Percentiles rank a stretch among this genome's conserved stretches.
Conservation (phyloP, 2,888 invertebrate genomes). For the Magallana nippona region DNA sequence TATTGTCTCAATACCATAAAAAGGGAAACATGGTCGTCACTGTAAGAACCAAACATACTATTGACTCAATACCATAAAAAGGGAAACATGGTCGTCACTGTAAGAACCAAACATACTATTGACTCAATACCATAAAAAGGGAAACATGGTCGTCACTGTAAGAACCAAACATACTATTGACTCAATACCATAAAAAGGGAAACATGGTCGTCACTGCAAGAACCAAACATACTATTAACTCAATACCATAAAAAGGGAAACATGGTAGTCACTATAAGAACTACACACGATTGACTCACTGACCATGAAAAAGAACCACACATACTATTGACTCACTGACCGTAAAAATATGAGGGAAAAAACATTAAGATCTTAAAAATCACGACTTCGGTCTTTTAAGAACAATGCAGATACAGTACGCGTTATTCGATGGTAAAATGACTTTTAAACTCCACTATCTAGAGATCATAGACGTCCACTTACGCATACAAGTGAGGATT, state of each 20-base stretch:
- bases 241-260: no score
- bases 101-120: background rate
- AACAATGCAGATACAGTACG: no score
- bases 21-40: background rate
- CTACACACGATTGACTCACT: no score
- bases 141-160: no score
- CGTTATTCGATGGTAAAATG: no score
- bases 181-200: background rate
- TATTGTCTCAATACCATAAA: background rate
- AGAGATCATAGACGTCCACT: background rate
- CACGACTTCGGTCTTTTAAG: no score
- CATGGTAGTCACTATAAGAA: no score
- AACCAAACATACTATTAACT: background rate
- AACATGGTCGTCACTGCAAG: constrained; percentile 44
- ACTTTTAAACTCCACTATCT: no score
- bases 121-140: no score
- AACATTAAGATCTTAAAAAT: no score
- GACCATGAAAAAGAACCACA: no score
- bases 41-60: constrained; percentile 41
- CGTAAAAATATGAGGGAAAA: background rate
- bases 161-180: background rate
- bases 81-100: constrained; percentile 39
- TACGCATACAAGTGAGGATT: constrained; percentile 58
- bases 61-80: background rate
- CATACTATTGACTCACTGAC: background rate